phyloP scores from a whole-genome alignment of 1,140 invertebrate species.

The Drosophila nebulosa region DNA sequence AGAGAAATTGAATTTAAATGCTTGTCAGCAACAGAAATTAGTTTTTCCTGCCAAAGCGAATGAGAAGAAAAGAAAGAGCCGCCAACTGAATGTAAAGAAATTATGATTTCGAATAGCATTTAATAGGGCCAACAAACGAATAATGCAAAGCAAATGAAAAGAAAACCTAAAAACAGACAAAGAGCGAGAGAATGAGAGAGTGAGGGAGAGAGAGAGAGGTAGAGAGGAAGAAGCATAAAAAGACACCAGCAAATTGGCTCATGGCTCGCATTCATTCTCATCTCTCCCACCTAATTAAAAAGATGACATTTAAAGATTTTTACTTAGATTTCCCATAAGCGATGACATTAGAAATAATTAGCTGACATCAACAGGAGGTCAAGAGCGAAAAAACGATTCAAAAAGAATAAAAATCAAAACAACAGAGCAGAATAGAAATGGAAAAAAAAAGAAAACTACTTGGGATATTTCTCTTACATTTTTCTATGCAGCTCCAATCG shows the following conservation, averaged over 20 bases:
- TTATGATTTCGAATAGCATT: constrained; percentile 43
- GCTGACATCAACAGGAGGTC: constrained; percentile 40
- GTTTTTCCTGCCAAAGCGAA: constrained; percentile 46
- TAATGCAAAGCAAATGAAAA: constrained; percentile 10
- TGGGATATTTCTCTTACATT: too few species aligned
- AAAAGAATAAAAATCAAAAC: not conserved
- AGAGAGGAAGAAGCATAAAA: not conserved
- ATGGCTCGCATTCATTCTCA: not conserved
- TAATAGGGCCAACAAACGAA: constrained; percentile 21
- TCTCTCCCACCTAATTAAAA: constrained; percentile 1
- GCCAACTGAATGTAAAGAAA: constrained; percentile 24
- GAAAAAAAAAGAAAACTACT: not conserved
- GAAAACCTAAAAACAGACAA: not conserved
- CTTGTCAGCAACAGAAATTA: constrained; percentile 71
- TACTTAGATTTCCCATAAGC: constrained; percentile 2
- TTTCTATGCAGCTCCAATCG: too few species aligned
- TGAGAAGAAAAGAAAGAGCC: not conserved
- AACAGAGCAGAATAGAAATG: not conserved
- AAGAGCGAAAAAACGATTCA: not conserved
- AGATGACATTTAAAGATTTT: not conserved
- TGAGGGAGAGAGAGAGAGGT: not conserved
- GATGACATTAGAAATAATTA: constrained; percentile 35
- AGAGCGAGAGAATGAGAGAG: not conserved
- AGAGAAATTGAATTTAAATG: constrained; percentile 71
- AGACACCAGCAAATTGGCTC: not conserved